A percentile compares a stretch with the other conserved stretches of the same genome.
Conservation (phyloP, 1,140 invertebrate species). For the Tetragnatha versicolor region DNA sequence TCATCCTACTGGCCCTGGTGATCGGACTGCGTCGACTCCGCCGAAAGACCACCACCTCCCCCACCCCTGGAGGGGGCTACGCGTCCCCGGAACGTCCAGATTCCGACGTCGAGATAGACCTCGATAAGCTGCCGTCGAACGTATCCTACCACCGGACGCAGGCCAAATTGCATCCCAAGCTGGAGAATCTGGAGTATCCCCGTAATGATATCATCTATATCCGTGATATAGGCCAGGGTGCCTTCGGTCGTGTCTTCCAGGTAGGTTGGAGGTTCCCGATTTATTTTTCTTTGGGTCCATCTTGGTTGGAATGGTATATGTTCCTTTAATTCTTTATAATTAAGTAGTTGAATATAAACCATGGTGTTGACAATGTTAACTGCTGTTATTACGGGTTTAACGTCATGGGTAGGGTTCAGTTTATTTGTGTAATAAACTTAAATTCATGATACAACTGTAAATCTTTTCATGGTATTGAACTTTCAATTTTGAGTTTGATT, state of each 20-base stretch:
- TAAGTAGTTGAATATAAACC: too few relatives aligned
- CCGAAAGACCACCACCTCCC: slow-evolving; percentile 20
- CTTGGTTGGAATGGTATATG: too few relatives aligned
- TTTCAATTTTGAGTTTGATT: too few relatives aligned
- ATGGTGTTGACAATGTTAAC: too few relatives aligned
- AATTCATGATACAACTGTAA: too few relatives aligned
- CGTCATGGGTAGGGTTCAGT: too few relatives aligned
- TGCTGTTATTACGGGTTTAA: too few relatives aligned
- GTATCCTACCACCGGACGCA: slow-evolving; percentile 84
- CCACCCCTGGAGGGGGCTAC: slow-evolving; percentile 36
- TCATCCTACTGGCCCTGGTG: slow-evolving; percentile 66
- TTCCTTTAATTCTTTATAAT: too few relatives aligned
- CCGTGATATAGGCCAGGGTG: slow-evolving; percentile 90
- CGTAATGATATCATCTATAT: slow-evolving; percentile 96
- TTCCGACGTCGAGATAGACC: slow-evolving; percentile 77
- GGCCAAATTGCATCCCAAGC: slow-evolving; percentile 85
- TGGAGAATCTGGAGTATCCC: slow-evolving; percentile 93
- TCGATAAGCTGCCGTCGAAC: slow-evolving; percentile 87
- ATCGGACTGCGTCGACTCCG: slow-evolving; percentile 38
- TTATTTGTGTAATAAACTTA: too few relatives aligned
- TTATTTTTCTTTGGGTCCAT: too few relatives aligned
- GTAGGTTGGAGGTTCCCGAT: too few relatives aligned
- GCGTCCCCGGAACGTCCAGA: slow-evolving; percentile 68
- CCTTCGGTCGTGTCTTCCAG: slow-evolving; percentile 93
- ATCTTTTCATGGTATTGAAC: too few relatives aligned